These are phyloP conservation scores for Nylanderia fulva DNA, from an alignment of 1,140 invertebrate genomes.

Conservation along the genomic window DNA sequence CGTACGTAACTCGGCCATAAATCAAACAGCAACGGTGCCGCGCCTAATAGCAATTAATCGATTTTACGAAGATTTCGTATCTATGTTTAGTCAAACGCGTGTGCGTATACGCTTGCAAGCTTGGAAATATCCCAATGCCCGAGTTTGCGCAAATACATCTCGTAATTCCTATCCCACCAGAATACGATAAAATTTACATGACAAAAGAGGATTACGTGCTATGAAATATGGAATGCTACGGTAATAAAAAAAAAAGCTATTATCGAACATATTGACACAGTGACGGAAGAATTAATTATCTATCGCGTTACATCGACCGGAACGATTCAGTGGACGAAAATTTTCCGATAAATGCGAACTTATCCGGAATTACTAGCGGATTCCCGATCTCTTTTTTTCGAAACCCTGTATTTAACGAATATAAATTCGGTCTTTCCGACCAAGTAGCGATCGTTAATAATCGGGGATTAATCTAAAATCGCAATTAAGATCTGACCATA, in stretches of 20 bases:
- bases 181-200: background rate
- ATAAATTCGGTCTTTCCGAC: slow-evolving; percentile 49
- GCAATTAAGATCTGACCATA: slow-evolving; percentile 60
- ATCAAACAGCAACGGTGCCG: slow-evolving; percentile 33
- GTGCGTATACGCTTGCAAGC: background rate
- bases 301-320: background rate
- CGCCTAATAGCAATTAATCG: slow-evolving; percentile 57
- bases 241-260: background rate
- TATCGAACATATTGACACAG: background rate
- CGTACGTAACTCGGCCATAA: slow-evolving; percentile 35
- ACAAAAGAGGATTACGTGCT: background rate
- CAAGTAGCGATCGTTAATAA: slow-evolving; percentile 51
- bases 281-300: slow-evolving; percentile 34
- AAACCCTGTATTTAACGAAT: slow-evolving; percentile 46
- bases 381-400: slow-evolving; percentile 13
- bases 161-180: background rate
- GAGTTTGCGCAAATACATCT: background rate
- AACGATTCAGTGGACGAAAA: background rate
- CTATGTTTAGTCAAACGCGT: slow-evolving; percentile 18
- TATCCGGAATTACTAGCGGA: slow-evolving; percentile 4
- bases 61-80: slow-evolving; percentile 46
- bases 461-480: slow-evolving; percentile 64
- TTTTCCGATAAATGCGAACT: background rate
- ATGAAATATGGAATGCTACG: background rate
- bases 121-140: background rate